Evolutionary conservation across 1,140 invertebrate species (phyloP), one percentile per base, ranked within the genome.

Genomic region (Camponotus vicinus): DNA sequence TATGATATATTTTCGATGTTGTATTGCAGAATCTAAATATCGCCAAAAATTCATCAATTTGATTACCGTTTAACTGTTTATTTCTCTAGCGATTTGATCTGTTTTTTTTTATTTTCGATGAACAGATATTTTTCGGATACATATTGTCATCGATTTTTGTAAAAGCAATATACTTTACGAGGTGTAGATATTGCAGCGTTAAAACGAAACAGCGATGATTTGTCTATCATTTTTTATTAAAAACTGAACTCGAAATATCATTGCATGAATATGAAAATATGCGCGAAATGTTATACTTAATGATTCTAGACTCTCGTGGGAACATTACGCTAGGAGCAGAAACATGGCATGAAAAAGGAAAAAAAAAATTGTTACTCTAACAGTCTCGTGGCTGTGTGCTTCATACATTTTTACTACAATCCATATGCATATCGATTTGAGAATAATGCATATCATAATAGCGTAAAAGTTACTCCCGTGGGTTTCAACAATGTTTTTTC

Each of bases 211-310:
- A 55, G 13, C 18, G 21, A 63, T 0, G 13, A 61, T 45, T 63
- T 64, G 18, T 52, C 32, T 27, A 4, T 32, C 1, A 27, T 18
- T 59, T 82, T 80, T 73, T 82, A 82, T 82, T 82, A n/a, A 69
- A 80, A 82, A 71, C 15, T 59, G 37, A 42, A 32, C 3, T 27
- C 40, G 1, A 13, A n/a, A 13, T 13, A n/a, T 67, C 55, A 32
- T 64, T 34, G 34, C 77, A 15, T 40, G 77, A 80, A 57, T 80
- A 27, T 45, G 34, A 21, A 11, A 27, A 71, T 80, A 80, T 37
- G 15, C 18, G 37, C 21, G 6, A 37, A 59, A 59, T 57, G 52
- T 40, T 40, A 70, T 70, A 55, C 2, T 82, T 82, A 82, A 82
- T 82, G 79, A 82, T 18, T 13, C 18, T 34, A 9, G 7, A 49